Evolutionary conservation across 2,113 vertebrate species (phyloP), one percentile per base, ranked within the genome.

Genomic region (Alouatta palliata): DNA sequence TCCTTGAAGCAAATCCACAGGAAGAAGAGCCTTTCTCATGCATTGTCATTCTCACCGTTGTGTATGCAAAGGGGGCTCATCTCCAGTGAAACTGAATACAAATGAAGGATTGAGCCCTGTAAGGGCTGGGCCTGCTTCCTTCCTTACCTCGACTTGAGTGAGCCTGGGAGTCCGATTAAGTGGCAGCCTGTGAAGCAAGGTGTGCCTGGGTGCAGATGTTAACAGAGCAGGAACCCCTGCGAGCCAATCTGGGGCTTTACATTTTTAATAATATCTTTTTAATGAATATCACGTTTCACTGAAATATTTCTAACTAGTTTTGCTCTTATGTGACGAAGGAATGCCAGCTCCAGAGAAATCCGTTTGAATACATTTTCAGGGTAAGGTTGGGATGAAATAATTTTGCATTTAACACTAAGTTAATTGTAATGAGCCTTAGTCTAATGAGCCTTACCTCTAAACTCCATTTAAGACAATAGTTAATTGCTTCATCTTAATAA

Each of bases 401-500:
- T 97, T 98, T 97, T 98, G 95, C 98, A 98, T 99, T 98, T 98
- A 97, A 99, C 98, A 98, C 98, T 97, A 97, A 98, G 97, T 98
- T 98, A 98, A 98, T 98, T 98, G 97, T 98, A 98, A 98, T 97
- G 97, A 97, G 96, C 97, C 84, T 87, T 90, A 96, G 97, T 97
- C 97, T 98, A 99, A 98, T 98, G 98, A 99, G 97, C 97, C 98
- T 97, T 98, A 97, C 98, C 97, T 98, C 97, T 96, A 98, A 98
- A 98, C 98, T 98, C 98, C 97, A 98, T 98, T 98, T 98, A 98
- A 98, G 98, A 98, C 98, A 98, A 98, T 93, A 98, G 98, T 97
- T 98, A 99, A 98, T 98, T 97, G 98, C 97, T 98, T 98, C 92
- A 97, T 98, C 98, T 98, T 98, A 99, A 98, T 98, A 98, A 98